phyloP scores from a whole-genome alignment of 1,140 invertebrate genomes.

The Bombus confusus region DNA sequence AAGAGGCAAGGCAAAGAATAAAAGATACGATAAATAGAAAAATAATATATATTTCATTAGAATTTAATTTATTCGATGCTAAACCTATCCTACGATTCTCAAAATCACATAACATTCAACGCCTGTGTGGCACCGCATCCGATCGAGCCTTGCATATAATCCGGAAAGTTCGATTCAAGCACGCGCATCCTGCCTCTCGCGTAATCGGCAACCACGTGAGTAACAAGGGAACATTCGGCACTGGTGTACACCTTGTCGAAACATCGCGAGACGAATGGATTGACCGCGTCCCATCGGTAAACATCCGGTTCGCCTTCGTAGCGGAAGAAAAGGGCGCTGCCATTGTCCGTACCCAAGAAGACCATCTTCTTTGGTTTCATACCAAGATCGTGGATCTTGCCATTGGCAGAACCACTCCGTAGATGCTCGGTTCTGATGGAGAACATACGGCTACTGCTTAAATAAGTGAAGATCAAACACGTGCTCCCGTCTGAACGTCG shows the following conservation, averaged over 20 bases:
- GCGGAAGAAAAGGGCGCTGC: conserved; percentile 84
- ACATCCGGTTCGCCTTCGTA: conserved; percentile 81
- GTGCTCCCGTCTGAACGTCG: conserved; percentile 81
- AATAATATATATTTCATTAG: neutral
- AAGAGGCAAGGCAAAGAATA: too few relatives aligned
- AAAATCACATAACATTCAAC: conserved; percentile 79
- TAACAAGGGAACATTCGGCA: conserved; percentile 82
- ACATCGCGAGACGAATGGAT: conserved; percentile 71
- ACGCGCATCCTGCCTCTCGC: conserved; percentile 83
- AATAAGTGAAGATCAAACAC: conserved; percentile 84
- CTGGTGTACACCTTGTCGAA: conserved; percentile 83
- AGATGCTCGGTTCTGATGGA: conserved; percentile 83
- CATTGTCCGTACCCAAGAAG: conserved; percentile 85
- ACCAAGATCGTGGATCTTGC: conserved; percentile 83
- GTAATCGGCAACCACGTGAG: conserved; percentile 84
- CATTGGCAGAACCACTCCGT: conserved; percentile 81
- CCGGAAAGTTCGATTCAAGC: conserved; percentile 85
- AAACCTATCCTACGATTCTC: neutral
- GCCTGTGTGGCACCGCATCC: conserved; percentile 84
- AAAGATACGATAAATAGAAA: neutral
- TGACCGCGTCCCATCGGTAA: conserved; percentile 80
- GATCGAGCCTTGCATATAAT: conserved; percentile 84
- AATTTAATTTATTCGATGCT: neutral
- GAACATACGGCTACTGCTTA: conserved; percentile 83
- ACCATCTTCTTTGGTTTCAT: conserved; percentile 82